Evolutionary conservation across 1,140 invertebrate species (phyloP), one percentile per base, ranked within the genome.

Genomic region (Cydia fagiglandana): DNA sequence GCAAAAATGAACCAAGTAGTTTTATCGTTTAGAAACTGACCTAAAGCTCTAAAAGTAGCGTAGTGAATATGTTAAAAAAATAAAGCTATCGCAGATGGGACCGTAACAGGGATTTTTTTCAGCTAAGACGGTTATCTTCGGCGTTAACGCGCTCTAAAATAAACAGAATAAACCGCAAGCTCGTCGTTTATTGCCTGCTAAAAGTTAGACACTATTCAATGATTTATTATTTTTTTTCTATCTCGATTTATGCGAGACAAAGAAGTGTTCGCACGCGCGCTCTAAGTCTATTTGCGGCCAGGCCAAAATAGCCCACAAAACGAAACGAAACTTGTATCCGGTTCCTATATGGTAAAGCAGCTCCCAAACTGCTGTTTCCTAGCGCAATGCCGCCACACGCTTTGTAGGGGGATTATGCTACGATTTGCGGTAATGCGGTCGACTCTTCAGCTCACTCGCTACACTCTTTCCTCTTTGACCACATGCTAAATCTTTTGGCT

Each of bases 391-490:
- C 73, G 76, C 75, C 77, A 73, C 75, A 77, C 83, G 80, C 82
- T 88, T 84, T 84, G 80, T 82, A 82, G 83, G 70, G 76, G 86
- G 82, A 89, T 88, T 87, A 88, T 83, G 79, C 81, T 77, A 76
- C 81, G 83, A 87, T 88, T 86, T 86, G 85, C 78, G 83, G 85
- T 86, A 86, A 86, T 84, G 83, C 81, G 85, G 83, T 82, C 50
- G 75, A 68, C 81, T 84, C 79, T 80, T 83, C 34, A 41, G 66
- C 24, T 70, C 82, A 78, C 81, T 79, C 76, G 76, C 70, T 64
- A 20, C 75, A 82, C 80, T 80, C 79, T 81, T 84, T 86, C 77
- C 80, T 81, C 80, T 82, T 81, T 82, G 80, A 81, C 83, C 84
- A 85, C 81, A 85, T 81, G 75, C 78, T 84, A 84, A 85, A 84